These are phyloP conservation scores for Seriola dumerili DNA, from an alignment of 2,113 vertebrate genomes.

Conservation along the genomic window DNA sequence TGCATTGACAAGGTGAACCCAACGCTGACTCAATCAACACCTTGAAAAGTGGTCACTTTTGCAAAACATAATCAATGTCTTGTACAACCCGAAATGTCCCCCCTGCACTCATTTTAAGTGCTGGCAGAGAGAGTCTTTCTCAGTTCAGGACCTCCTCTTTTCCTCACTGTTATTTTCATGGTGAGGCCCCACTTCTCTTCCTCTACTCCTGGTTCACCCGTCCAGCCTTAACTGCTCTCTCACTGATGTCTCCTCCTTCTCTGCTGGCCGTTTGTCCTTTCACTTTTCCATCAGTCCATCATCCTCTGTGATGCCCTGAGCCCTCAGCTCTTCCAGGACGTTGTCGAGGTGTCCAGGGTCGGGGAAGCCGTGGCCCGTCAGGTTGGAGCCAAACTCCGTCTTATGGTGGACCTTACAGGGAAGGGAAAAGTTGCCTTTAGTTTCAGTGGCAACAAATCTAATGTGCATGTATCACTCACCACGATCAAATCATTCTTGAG, in stretches of 20 bases:
- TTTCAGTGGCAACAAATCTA: neutral
- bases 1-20: neutral
- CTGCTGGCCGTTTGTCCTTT: conserved; percentile 10
- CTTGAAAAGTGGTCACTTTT: conserved; percentile 35
- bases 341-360: conserved; percentile 88
- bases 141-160: conserved; percentile 32
- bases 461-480: neutral
- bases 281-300: conserved; percentile 76
- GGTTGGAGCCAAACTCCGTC: conserved; percentile 96
- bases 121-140: conserved; percentile 49
- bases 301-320: conserved; percentile 94
- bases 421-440: neutral
- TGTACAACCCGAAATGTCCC: conserved; percentile 12
- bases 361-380: conserved; percentile 94
- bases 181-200: neutral
- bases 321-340: conserved; percentile 90
- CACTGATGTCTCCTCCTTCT: neutral
- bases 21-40: neutral
- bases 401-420: conserved; percentile 90
- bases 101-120: conserved; percentile 50
- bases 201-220: neutral
- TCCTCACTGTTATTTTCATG: conserved; percentile 16
- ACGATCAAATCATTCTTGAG: neutral
- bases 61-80: conserved; percentile 28
- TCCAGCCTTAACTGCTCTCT: neutral